These are phyloP conservation scores for Poeciliopsis turrubarensis DNA, from an alignment of 2,113 vertebrate species.

Conservation along the genomic window DNA sequence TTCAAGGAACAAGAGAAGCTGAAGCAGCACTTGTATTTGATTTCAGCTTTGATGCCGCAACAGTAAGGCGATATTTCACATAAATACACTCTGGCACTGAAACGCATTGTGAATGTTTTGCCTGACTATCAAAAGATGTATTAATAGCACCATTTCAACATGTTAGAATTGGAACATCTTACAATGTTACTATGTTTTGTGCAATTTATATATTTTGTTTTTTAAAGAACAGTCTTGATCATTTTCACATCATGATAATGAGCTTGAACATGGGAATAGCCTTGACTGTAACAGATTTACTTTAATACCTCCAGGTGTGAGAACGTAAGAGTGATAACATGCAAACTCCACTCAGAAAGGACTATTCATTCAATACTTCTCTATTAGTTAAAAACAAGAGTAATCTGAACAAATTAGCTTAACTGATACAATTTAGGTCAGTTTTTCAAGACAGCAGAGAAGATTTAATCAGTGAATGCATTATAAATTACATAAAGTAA, in stretches of 20 bases:
- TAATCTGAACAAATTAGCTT: background rate
- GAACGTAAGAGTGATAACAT: background rate
- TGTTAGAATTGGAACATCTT: background rate
- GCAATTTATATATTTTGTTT: background rate
- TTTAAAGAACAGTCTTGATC: background rate
- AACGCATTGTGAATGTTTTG: conserved; percentile 60
- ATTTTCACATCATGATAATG: background rate
- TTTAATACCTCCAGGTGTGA: background rate
- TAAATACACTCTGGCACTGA: conserved; percentile 42
- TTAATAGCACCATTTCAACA: conserved; percentile 6
- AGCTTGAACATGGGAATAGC: background rate
- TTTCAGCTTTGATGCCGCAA: conserved; percentile 66
- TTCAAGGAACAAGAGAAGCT: conserved; percentile 60
- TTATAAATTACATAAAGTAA: conserved; percentile 15
- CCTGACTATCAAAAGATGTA: conserved; percentile 30
- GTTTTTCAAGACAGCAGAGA: conserved; percentile 2
- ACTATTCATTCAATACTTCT: background rate
- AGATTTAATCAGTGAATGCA: background rate
- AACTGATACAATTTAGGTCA: background rate
- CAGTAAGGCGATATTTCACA: conserved; percentile 45
- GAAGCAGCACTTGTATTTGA: conserved; percentile 49
- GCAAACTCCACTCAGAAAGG: background rate
- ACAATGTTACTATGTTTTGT: background rate
- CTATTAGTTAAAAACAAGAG: background rate
- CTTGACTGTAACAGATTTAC: background rate